These are phyloP conservation scores for Lepidonotus clava DNA, from an alignment of 2,888 invertebrate species.

Conservation along the genomic window DNA sequence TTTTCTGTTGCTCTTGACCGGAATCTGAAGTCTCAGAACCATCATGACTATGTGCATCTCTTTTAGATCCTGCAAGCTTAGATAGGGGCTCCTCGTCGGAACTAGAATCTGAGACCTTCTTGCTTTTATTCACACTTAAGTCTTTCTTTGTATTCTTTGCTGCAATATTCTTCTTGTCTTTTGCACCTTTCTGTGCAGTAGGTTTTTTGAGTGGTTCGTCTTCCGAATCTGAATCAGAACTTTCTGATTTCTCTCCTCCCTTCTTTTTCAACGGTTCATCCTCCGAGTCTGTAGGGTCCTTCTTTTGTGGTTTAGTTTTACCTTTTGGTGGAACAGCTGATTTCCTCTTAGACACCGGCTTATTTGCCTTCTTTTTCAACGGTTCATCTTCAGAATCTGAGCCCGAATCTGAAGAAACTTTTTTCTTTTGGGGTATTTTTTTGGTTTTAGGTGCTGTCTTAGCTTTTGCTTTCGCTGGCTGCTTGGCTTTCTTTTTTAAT, in stretches of 20 bases:
- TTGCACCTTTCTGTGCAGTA: neutral
- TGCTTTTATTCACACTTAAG: neutral
- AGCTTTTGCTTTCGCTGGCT: neutral
- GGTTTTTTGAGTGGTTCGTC: conserved; percentile 14
- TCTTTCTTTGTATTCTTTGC: neutral
- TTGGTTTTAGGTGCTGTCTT: neutral
- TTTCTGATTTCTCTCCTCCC: neutral
- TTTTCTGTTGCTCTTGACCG: no score
- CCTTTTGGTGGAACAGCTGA: neutral
- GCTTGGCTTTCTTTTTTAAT: neutral
- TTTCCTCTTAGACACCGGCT: neutral
- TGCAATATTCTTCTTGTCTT: neutral
- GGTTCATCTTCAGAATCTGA: conserved; percentile 38
- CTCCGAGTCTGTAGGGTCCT: neutral
- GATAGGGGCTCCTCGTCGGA: neutral
- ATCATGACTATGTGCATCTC: no score
- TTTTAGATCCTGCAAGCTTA: no score
- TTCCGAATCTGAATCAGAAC: conserved; percentile 4
- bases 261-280: conserved; percentile 1
- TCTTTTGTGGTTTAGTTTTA: neutral
- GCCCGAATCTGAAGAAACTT: neutral
- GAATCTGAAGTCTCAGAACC: no score
- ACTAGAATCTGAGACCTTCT: neutral
- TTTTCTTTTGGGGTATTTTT: neutral
- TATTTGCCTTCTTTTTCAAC: conserved; percentile 8